Evolutionary conservation across 2,888 invertebrate species (phyloP).

Genomic region (Rhyacophila evoluta): DNA sequence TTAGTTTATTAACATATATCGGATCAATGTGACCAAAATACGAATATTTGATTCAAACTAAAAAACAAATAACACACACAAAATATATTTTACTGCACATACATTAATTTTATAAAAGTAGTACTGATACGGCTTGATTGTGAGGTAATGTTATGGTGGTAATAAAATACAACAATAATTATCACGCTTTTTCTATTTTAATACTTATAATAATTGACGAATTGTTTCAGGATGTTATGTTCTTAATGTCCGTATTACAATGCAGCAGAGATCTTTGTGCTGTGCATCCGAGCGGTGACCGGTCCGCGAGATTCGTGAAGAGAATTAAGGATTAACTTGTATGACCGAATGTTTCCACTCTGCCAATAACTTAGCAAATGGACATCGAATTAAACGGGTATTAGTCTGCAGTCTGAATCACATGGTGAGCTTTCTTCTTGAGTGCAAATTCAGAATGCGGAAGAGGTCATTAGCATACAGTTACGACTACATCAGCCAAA

Average conservation of each 20-base stretch:
- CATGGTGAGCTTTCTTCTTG: neutral
- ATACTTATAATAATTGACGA: no score
- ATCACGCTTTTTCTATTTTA: no score
- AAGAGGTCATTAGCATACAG: neutral
- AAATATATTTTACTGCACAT: no score
- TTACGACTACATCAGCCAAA: no score
- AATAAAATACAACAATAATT: no score
- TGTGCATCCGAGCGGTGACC: neutral
- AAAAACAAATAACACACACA: no score
- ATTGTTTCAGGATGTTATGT: neutral
- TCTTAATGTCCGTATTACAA: neutral
- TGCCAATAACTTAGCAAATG: neutral
- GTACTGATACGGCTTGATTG: no score
- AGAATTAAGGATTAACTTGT: slow-evolving; percentile 19
- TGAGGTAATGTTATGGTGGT: no score
- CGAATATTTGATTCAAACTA: no score
- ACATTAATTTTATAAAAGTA: no score
- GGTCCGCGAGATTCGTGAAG: neutral
- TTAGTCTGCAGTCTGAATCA: neutral
- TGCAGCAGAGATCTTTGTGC: slow-evolving; percentile 5
- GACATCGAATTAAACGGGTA: neutral
- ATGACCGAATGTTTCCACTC: slow-evolving; percentile 6
- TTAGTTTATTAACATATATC: no score
- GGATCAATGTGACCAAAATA: no score
- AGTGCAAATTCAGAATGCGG: neutral